Base-by-base conservation (phyloP, 1,140 invertebrate species). In the Coboldia fuscipes region DNA sequence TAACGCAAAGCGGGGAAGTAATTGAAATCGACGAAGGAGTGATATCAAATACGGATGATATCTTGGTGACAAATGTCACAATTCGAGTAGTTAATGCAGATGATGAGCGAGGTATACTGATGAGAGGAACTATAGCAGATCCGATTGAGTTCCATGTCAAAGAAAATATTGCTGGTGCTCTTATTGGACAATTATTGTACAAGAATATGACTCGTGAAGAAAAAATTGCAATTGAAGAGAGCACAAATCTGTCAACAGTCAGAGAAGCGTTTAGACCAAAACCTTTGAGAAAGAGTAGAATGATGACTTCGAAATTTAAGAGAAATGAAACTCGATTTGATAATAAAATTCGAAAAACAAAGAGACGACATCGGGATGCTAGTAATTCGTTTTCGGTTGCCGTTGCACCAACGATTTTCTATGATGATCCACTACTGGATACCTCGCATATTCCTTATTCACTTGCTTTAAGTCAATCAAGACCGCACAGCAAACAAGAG, bases 21-120 rank as follows among this genome's bases (percentile, higher is more conserved):
- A 23, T 39, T 22, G 30, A 39, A 14, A 32, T 39, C n/a, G 38
- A 39, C 18, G 34, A 39, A 17, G 38, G 37, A n/a, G 27, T 38
- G 21, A 21, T 38, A 3, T 26, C 37, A 4, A 30, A 70, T 32
- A 57, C 61, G 12, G 69, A 75, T 27, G 44, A 72, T 2, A 68
- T 68, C 5, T 60, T 83, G 10, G 63, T 75, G 8, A 83, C 79
- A 3, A 85, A 84, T 44, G 69, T 83, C 1, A 82, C 78, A 3
- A 70, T 86, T 21, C 78, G 83, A 42, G 71, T 86, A 12, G 80
- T 84, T 0, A 72, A 75, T 47, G 72, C 74, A 0, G 66, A 76
- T 33, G 70, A 76, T 39, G 61, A 72, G 36, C 62, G 63, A 49
- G 67, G 68, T 28, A 57, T 72, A 41, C 56, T 78, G 26, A 69